Evolutionary conservation across 2,888 invertebrate genomes (phyloP).

Genomic region (Craniophora ligustri): DNA sequence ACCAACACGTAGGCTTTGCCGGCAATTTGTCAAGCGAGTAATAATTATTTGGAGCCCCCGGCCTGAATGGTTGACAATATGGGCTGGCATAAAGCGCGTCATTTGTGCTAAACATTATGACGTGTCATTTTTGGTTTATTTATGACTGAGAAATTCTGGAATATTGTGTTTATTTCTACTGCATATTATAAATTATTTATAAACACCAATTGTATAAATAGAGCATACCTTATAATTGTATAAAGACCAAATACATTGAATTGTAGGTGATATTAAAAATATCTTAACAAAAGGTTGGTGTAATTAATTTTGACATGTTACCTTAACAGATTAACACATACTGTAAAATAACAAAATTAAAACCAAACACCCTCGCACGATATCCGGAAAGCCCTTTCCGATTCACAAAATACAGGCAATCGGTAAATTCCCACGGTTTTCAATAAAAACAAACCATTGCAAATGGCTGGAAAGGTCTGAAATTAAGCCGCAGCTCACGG

Average conservation of each 20-base stretch:
- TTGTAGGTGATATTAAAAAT: too few species aligned
- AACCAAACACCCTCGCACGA: constrained; percentile 25
- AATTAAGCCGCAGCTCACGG: constrained; percentile 76
- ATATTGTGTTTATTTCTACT: constrained; percentile 11
- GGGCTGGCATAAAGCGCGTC: constrained; percentile 55
- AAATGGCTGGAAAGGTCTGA: constrained; percentile 76
- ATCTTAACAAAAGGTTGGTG: too few species aligned
- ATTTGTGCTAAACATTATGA: constrained; percentile 55
- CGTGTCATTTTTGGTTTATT: constrained; percentile 51
- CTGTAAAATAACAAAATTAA: constrained; percentile 39
- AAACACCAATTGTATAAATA: too few species aligned
- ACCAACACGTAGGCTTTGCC: constrained; percentile 82
- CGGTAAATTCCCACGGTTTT: constrained; percentile 73
- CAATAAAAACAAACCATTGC: constrained; percentile 80
- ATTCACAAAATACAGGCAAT: constrained; percentile 56
- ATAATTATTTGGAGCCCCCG: constrained; percentile 83
- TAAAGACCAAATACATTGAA: too few species aligned
- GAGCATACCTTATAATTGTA: too few species aligned
- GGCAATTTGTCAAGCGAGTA: constrained; percentile 86
- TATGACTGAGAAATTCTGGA: constrained; percentile 19
- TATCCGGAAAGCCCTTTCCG: constrained; percentile 51
- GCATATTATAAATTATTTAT: too few species aligned
- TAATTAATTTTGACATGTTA: background rate
- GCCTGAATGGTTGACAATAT: constrained; percentile 69
- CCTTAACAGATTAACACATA: constrained; percentile 28